Conservation (phyloP, 2,113 vertebrate species). For the Microtus montanus region DNA sequence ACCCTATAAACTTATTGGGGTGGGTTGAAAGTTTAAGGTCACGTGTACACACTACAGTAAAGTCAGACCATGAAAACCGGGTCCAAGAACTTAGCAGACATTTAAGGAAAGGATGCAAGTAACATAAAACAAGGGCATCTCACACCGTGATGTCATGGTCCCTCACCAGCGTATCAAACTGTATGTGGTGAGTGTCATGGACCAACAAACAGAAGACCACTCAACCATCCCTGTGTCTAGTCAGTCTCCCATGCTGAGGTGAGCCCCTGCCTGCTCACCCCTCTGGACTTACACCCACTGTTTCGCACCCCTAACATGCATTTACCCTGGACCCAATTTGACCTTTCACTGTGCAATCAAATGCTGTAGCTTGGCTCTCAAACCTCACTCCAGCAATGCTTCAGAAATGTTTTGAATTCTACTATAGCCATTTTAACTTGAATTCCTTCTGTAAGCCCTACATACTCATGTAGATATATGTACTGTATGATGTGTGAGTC, state of each 20-base stretch:
- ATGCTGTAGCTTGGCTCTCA: not conserved
- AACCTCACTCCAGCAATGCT: not conserved
- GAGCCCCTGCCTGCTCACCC: too few species aligned
- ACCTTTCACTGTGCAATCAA: too few species aligned
- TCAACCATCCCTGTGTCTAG: not conserved
- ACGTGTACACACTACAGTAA: not conserved
- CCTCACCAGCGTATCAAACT: too few species aligned
- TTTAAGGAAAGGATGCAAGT: not conserved
- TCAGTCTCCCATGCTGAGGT: not conserved
- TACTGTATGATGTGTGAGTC: not conserved
- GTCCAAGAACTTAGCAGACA: not conserved
- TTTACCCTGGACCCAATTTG: not conserved
- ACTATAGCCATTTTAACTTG: not conserved
- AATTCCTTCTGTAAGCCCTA: too few species aligned
- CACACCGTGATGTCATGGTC: not conserved
- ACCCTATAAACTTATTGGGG: too few species aligned
- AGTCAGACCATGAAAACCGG: not conserved
- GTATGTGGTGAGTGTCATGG: not conserved
- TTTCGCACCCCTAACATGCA: not conserved
- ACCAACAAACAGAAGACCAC: not conserved
- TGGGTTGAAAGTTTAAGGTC: not conserved
- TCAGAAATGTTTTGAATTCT: not conserved
- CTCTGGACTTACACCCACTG: not conserved
- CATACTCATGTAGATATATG: not conserved
- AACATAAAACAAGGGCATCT: not conserved